Evolutionary conservation across 2,888 invertebrate species (phyloP).

Genomic region (Sericinus montela): DNA sequence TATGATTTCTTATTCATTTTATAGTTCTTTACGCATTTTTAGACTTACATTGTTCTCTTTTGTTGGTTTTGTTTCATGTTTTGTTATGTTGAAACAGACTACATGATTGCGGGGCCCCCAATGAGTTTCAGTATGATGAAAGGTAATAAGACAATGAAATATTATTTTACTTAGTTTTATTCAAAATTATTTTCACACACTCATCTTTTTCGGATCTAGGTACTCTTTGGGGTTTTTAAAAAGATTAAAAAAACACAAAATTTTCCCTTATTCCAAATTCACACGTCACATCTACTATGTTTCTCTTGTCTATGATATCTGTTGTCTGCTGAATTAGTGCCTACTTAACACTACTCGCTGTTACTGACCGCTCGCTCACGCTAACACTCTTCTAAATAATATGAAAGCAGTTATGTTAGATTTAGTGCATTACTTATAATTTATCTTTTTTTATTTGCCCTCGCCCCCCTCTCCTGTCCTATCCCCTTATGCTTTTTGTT

Average conservation of each 20-base stretch:
- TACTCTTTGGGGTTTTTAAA: constrained; percentile 62
- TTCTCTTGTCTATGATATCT: constrained; percentile 31
- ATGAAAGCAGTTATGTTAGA: constrained; percentile 22
- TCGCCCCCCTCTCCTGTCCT: constrained; percentile 53
- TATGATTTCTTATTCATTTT: constrained; percentile 46
- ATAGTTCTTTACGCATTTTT: constrained; percentile 59
- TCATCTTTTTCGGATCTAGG: constrained; percentile 65
- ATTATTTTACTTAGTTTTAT: constrained; percentile 43
- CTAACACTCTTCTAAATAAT: constrained; percentile 39
- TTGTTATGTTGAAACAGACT: constrained; percentile 82
- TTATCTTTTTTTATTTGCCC: constrained; percentile 48
- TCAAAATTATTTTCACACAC: constrained; percentile 60
- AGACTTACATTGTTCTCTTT: constrained; percentile 84
- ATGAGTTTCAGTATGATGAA: constrained; percentile 92
- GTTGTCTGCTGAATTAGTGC: constrained; percentile 47
- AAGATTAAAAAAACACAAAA: constrained; percentile 45
- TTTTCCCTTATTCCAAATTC: constrained; percentile 53
- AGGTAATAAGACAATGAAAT: constrained; percentile 82
- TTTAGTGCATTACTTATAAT: constrained; percentile 53
- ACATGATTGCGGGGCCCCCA: constrained; percentile 88
- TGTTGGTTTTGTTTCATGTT: constrained; percentile 85
- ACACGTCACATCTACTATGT: constrained; percentile 48
- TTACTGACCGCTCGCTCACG: constrained; percentile 50
- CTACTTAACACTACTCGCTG: constrained; percentile 54
- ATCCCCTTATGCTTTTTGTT: constrained; percentile 73